Conservation (phyloP, 2,888 invertebrate genomes). For the Leptogaster cylindrica region DNA sequence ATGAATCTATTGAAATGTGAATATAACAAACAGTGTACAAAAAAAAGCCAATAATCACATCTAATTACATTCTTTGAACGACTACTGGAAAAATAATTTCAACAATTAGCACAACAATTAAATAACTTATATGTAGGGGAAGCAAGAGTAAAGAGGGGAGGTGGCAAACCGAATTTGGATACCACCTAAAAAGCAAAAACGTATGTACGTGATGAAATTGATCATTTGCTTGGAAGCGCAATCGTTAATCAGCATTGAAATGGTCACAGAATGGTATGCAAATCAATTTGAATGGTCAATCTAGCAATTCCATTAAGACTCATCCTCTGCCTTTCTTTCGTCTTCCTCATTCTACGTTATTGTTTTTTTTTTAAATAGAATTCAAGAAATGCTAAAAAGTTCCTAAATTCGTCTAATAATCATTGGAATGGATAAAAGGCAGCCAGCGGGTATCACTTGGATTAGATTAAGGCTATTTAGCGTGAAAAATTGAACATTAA, state of each 20-base stretch:
- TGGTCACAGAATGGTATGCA: constrained; percentile 14
- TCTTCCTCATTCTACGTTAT: too few relatives aligned
- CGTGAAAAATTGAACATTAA: constrained; percentile 9
- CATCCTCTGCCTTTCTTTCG: neutral
- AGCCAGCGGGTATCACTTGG: constrained; percentile 11
- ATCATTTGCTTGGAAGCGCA: constrained; percentile 10
- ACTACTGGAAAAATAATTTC: constrained; percentile 3
- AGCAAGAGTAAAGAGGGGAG: too few relatives aligned
- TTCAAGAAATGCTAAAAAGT: constrained; percentile 11
- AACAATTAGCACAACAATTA: constrained; percentile 8
- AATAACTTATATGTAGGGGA: too few relatives aligned
- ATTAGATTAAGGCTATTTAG: constrained; percentile 3
- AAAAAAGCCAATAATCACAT: neutral
- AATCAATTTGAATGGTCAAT: constrained; percentile 6
- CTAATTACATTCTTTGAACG: too few relatives aligned
- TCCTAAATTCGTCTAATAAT: neutral
- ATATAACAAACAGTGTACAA: too few relatives aligned
- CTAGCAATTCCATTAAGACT: too few relatives aligned
- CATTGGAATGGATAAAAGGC: neutral
- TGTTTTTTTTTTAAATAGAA: too few relatives aligned
- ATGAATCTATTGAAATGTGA: too few relatives aligned
- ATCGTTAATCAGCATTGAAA: neutral
- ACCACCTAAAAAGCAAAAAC: neutral
- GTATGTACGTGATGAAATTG: constrained; percentile 6
- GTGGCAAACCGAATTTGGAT: constrained; percentile 1